Evolutionary conservation across 1,140 invertebrate species (phyloP).

Genomic region (Halyomorpha halys): DNA sequence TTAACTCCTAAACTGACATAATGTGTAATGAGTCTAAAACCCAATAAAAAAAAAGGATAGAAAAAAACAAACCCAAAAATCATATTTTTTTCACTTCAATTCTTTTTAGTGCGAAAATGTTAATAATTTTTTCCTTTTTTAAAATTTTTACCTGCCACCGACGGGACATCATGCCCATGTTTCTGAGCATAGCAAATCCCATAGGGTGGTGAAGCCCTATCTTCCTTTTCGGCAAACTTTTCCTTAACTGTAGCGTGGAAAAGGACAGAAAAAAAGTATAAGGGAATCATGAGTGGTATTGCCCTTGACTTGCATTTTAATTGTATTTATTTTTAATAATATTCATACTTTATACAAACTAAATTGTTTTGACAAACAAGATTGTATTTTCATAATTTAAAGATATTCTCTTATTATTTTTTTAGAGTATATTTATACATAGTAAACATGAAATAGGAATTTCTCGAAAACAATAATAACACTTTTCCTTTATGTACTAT

Average conservation of each 20-base stretch:
- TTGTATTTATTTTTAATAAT: slow-evolving; percentile 1
- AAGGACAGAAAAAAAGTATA: slow-evolving; percentile 18
- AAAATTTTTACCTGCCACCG: slow-evolving; percentile 20
- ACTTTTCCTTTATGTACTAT: neutral
- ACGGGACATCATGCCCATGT: slow-evolving; percentile 10
- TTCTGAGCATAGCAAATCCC: slow-evolving; percentile 10
- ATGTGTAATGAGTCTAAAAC: slow-evolving; percentile 7
- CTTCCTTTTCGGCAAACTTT: slow-evolving; percentile 23
- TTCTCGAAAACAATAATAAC: no score
- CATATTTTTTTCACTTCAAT: neutral
- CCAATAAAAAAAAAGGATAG: slow-evolving; percentile 6
- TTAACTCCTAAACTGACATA: slow-evolving; percentile 13
- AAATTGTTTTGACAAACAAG: no score
- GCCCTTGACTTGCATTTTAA: slow-evolving; percentile 6
- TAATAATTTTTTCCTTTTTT: neutral
- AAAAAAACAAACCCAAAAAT: slow-evolving; percentile 13
- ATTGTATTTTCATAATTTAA: no score
- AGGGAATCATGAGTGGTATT: neutral
- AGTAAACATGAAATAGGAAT: no score
- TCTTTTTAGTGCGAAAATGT: neutral
- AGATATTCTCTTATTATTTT: no score
- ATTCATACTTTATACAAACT: neutral
- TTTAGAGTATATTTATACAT: no score
- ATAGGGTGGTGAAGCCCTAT: slow-evolving; percentile 16
- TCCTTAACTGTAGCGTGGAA: slow-evolving; percentile 22